These are phyloP conservation scores for Melanostigma gelatinosum DNA, from an alignment of 2,113 vertebrate genomes.

Conservation along the genomic window DNA sequence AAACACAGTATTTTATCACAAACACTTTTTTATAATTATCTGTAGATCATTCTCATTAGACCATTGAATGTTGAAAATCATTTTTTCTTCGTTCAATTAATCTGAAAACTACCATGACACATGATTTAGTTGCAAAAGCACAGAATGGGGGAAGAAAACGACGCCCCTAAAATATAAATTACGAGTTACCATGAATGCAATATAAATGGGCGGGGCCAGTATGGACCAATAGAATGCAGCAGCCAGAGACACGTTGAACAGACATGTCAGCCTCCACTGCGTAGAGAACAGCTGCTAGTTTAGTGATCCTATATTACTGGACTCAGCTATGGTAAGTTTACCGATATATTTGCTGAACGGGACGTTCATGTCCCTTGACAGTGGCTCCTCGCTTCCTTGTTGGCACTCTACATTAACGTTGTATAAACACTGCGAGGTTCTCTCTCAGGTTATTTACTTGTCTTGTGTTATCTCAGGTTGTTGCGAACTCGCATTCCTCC, in stretches of 20 bases:
- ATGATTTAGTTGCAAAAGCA: neutral
- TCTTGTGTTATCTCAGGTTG: conserved; percentile 52
- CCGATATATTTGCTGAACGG: neutral
- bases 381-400: neutral
- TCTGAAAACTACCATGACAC: neutral
- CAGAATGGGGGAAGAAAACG: neutral
- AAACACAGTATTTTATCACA: neutral
- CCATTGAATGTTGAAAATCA: neutral
- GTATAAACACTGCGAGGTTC: neutral
- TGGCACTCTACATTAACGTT: neutral
- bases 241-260: conserved; percentile 66
- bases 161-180: neutral
- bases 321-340: conserved; percentile 62
- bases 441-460: neutral
- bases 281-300: neutral
- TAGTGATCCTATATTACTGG: neutral
- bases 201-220: conserved; percentile 43
- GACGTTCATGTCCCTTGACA: neutral
- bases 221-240: conserved; percentile 53
- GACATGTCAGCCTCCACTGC: conserved; percentile 56
- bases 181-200: conserved; percentile 37
- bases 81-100: neutral
- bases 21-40: neutral
- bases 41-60: neutral
- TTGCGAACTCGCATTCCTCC: conserved; percentile 18